Conservation (phyloP, 2,888 invertebrate genomes). For the Dryococelus australis region DNA sequence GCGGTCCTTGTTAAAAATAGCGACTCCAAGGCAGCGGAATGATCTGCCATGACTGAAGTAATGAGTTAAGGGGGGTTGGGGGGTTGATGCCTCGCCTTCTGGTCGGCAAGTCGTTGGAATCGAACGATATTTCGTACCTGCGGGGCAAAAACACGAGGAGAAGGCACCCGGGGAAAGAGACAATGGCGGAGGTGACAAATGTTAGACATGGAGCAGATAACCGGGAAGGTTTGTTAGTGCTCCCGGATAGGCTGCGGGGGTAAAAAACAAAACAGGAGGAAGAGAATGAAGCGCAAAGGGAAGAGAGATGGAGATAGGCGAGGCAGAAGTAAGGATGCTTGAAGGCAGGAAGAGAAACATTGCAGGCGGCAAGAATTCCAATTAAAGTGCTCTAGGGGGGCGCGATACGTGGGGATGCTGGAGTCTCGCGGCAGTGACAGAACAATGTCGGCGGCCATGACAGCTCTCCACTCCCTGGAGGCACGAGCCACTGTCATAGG, state of each 20-base stretch:
- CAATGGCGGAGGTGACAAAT: not conserved
- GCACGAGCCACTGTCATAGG: no score
- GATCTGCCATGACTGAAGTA: not conserved
- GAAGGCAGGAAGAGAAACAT: not conserved
- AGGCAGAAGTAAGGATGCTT: not conserved
- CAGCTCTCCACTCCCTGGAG: no score
- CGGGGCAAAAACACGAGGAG: not conserved
- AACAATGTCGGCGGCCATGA: no score
- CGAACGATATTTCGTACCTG: slow-evolving; percentile 11
- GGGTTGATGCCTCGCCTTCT: no score
- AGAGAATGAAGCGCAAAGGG: not conserved
- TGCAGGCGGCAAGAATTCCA: not conserved
- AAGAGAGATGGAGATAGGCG: not conserved
- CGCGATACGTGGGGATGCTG: not conserved
- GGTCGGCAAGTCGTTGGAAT: not conserved
- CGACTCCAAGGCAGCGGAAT: not conserved
- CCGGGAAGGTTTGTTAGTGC: not conserved
- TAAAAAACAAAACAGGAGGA: not conserved
- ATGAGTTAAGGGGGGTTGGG: not conserved
- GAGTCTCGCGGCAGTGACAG: no score
- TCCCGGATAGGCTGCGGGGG: not conserved
- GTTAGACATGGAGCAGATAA: not conserved
- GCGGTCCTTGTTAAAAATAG: not conserved
- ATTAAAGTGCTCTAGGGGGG: not conserved
- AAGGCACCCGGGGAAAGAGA: not conserved